A percentile compares a stretch with the other conserved stretches of the same genome.
These are phyloP conservation scores for Hemichromis elongatus DNA, from an alignment of 2,113 vertebrate genomes.

Conservation along the genomic window DNA sequence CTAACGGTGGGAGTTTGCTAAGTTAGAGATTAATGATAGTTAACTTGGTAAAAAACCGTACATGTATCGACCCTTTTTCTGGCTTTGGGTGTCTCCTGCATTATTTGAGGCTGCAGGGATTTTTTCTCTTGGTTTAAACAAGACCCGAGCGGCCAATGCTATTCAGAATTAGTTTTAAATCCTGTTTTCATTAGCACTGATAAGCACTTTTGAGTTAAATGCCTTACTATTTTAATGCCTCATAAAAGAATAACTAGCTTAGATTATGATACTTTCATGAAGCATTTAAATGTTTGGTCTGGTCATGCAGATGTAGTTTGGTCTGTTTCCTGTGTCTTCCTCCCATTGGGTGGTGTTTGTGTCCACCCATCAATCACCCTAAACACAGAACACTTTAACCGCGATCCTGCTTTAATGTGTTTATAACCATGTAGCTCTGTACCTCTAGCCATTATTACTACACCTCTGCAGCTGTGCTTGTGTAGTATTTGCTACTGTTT, in stretches of 20 bases:
- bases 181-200: neutral
- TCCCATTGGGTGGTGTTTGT: neutral
- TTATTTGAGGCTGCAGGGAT: neutral
- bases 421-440: neutral
- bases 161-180: accelerated
- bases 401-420: neutral
- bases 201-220: neutral
- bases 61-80: neutral
- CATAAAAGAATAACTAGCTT: neutral
- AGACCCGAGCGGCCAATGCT: neutral
- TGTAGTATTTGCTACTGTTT: neutral
- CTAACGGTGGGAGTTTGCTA: no score
- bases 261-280: neutral
- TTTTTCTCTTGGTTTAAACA: neutral
- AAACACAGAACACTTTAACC: neutral
- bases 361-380: no score
- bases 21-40: no score
- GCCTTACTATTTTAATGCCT: neutral
- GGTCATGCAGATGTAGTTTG: neutral
- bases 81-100: neutral
- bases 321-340: neutral
- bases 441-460: accelerated
- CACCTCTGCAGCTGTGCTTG: neutral
- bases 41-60: no score
- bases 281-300: neutral